A percentile compares a stretch with the other conserved stretches of the same genome.
These are phyloP conservation scores for Alcis repandata DNA, from an alignment of 2,888 invertebrate species.

Conservation along the genomic window DNA sequence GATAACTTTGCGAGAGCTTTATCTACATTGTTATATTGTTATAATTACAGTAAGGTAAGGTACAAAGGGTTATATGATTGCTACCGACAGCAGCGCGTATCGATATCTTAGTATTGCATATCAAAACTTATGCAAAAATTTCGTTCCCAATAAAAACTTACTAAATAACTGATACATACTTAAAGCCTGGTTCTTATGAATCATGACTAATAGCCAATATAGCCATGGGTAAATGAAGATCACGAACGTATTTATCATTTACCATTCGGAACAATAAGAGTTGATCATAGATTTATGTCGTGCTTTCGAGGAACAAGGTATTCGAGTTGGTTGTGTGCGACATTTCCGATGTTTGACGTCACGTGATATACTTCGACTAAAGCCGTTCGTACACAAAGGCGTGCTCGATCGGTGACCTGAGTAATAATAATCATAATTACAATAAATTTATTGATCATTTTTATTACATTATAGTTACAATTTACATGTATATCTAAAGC, in stretches of 20 bases:
- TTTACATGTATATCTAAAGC: no score
- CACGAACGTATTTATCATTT: conserved; percentile 73
- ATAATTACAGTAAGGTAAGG: no score
- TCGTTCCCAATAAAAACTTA: background rate
- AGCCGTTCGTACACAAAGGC: conserved; percentile 3
- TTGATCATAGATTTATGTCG: conserved; percentile 66
- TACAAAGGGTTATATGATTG: no score
- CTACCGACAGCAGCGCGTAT: no score
- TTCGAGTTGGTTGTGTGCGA: conserved; percentile 69
- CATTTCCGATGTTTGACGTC: conserved; percentile 74
- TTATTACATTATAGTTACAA: no score
- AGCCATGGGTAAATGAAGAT: conserved; percentile 63
- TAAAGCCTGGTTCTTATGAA: conserved; percentile 4
- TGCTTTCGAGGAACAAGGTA: conserved; percentile 73
- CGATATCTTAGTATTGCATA: no score
- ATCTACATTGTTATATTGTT: no score
- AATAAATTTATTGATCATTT: no score
- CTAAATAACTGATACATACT: background rate
- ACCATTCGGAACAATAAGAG: conserved; percentile 73
- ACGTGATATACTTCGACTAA: conserved; percentile 46
- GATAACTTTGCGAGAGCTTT: no score
- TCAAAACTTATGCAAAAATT: no score
- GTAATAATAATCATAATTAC: background rate
- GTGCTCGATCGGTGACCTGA: background rate
- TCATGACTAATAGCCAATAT: conserved; percentile 49